These are phyloP conservation scores for Ammospiza maritima DNA, from an alignment of 2,797 vertebrate genomes.

Conservation along the genomic window DNA sequence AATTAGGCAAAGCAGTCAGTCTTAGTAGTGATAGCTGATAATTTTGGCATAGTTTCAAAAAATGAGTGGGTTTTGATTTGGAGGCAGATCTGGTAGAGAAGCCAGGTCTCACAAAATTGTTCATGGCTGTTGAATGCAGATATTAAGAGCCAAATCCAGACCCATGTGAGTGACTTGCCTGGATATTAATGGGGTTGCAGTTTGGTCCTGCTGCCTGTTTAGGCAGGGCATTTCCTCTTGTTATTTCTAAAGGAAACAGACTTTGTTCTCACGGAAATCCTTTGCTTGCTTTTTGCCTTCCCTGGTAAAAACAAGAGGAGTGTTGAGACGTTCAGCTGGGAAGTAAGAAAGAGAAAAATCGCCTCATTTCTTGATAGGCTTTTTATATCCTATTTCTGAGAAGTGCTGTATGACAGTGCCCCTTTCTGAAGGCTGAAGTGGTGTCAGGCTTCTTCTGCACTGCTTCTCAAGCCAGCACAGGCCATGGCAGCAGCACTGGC, in stretches of 20 bases:
- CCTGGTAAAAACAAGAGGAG: constrained; percentile 57
- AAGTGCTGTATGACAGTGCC: neutral
- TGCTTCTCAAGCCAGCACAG: neutral
- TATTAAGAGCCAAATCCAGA: neutral
- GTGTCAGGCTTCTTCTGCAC: neutral
- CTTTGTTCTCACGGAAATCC: constrained; percentile 85
- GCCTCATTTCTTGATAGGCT: neutral
- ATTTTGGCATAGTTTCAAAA: neutral
- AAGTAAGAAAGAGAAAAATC: constrained; percentile 39
- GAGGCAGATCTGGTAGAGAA: neutral
- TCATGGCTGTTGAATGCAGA: neutral
- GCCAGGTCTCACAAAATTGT: neutral
- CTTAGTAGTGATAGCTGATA: neutral
- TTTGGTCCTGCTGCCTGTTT: constrained; percentile 34
- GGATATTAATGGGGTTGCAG: constrained; percentile 3
- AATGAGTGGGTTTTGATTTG: neutral
- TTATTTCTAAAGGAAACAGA: constrained; percentile 88
- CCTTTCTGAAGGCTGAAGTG: neutral
- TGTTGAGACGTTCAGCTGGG: neutral
- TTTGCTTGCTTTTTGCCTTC: constrained; percentile 79
- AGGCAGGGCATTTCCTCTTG: constrained; percentile 87
- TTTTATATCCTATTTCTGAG: neutral
- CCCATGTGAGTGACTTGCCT: neutral
- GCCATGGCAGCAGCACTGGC: neutral
- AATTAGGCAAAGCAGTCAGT: neutral